Evolutionary conservation across 1,140 invertebrate genomes (phyloP).

Genomic region (Artemia franciscana): DNA sequence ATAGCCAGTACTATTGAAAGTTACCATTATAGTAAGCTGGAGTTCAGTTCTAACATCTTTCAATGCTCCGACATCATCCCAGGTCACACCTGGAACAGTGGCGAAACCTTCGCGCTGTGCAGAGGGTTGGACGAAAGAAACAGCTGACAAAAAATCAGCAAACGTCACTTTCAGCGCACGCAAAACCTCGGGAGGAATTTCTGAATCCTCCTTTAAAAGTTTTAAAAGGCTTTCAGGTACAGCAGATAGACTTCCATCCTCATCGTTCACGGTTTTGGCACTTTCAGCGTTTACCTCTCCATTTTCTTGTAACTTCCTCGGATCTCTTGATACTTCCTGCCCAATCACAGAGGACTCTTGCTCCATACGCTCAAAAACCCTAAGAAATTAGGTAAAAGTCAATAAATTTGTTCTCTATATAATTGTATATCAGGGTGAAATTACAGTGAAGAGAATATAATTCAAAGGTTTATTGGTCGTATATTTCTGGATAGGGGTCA

Average conservation of each 20-base stretch:
- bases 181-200: slow-evolving; percentile 31
- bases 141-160: slow-evolving; percentile 48
- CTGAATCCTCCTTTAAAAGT: slow-evolving; percentile 28
- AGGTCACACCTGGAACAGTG: slow-evolving; percentile 86
- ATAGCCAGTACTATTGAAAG: slow-evolving; percentile 5
- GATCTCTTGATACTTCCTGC: no score
- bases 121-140: slow-evolving; percentile 67
- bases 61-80: slow-evolving; percentile 89
- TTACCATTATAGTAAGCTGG: slow-evolving; percentile 63
- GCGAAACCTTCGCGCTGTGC: slow-evolving; percentile 90
- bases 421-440: no score
- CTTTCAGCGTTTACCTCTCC: no score
- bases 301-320: no score
- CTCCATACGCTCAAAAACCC: not conserved
- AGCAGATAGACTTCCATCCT: no score
- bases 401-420: not conserved
- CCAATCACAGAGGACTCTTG: not conserved
- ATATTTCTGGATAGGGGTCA: no score
- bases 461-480: no score
- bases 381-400: not conserved
- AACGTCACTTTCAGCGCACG: slow-evolving; percentile 36
- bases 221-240: not conserved
- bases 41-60: slow-evolving; percentile 66
- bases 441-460: no score
- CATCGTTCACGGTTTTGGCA: no score